Evolutionary conservation across 2,888 invertebrate genomes (phyloP), one percentile per base, ranked within the genome.

Genomic region (Drosophila emarginata): DNA sequence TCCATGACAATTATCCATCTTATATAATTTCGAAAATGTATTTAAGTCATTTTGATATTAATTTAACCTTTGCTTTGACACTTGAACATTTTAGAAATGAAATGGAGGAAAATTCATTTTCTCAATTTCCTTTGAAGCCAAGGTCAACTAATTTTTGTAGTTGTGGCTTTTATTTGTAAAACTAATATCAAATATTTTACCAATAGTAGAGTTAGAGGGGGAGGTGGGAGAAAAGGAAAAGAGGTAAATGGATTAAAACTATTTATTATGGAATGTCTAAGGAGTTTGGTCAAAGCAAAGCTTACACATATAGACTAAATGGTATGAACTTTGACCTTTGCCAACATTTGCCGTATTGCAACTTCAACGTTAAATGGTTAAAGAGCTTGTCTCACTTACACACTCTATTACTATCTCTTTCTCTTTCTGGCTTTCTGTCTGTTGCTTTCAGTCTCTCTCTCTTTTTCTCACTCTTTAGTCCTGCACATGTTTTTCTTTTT

Each of bases 281-380:
- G 15, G 15, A 18, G 6, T 18, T 12, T 11, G 53, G 6, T 11
- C 15, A 11, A 11, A 5, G 54, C 6, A 32, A 32, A 32, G 32
- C 32, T 32, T 32, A 32, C 9, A 32, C 9, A 32, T 11, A 32
- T 67, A 52, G 54, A 32, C 45, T 57, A 65, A 75, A 70, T 71
- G 61, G 61, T 70, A 54, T 61, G 79, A 87, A 83, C 82, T 83
- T 87, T 83, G 79, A 87, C 73, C 82, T 82, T 84, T 72, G 26
- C 12, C 59, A 18, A 58, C 32, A 54, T 54, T 54, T 54, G 52
- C 67, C 45, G 11, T 9, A 69, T 18, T 32, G 32, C 68, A 60
- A 64, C 51, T 58, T 26, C 62, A 54, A 63, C 45, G 21, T 45
- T 45, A 71, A 84, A 74, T 75, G 77, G 73, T 73, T 77, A 74